phyloP scores from a whole-genome alignment of 2,888 invertebrate genomes.

The Gordius sp. region DNA sequence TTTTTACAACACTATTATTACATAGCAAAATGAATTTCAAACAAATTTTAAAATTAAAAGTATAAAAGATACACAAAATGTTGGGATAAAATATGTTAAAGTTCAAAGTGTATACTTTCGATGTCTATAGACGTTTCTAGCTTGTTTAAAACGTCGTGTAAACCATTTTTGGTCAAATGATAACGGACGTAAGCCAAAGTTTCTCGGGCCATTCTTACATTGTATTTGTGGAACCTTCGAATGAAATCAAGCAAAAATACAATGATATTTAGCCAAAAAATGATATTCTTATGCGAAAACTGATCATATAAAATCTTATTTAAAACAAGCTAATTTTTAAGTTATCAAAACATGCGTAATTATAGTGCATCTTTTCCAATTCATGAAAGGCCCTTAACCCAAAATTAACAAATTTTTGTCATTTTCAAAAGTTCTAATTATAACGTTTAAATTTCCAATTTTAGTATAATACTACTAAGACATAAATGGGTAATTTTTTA shows the following conservation, averaged over 20 bases:
- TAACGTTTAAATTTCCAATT: too few relatives aligned
- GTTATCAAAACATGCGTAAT: too few relatives aligned
- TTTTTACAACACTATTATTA: too few relatives aligned
- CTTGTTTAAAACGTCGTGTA: not conserved
- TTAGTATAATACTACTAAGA: too few relatives aligned
- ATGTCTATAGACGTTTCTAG: not conserved
- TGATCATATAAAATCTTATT: too few relatives aligned
- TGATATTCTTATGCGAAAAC: not conserved
- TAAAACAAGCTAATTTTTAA: too few relatives aligned
- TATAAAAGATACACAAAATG: too few relatives aligned
- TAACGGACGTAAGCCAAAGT: conserved; percentile 10
- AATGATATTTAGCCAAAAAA: not conserved
- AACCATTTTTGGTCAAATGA: conserved; percentile 4
- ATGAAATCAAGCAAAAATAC: not conserved
- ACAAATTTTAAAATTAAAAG: too few relatives aligned
- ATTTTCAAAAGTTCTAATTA: not conserved
- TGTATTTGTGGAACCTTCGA: conserved; percentile 1
- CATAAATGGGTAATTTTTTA: too few relatives aligned
- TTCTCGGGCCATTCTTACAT: not conserved
- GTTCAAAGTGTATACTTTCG: conserved; percentile 5
- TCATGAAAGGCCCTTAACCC: not conserved
- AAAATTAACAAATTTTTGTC: not conserved
- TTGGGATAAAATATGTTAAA: too few relatives aligned
- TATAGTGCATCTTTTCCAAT: too few relatives aligned
- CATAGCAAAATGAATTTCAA: too few relatives aligned